phyloP scores from a whole-genome alignment of 2,113 vertebrate species.

The Rhynchopsitta pachyrhyncha region DNA sequence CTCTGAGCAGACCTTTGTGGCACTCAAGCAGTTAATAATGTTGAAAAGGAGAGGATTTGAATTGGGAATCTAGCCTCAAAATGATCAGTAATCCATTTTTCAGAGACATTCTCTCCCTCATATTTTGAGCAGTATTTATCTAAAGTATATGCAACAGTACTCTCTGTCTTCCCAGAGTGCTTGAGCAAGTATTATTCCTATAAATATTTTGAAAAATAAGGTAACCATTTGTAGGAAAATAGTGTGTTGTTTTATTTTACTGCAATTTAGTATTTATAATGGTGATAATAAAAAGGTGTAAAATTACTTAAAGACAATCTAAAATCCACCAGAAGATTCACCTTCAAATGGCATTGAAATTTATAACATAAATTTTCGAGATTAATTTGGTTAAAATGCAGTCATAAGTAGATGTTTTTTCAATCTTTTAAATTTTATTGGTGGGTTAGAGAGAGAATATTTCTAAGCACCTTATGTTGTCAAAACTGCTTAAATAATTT shows the following conservation, averaged over 20 bases:
- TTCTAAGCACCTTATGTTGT: constrained; percentile 10
- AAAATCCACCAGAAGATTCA: constrained; percentile 35
- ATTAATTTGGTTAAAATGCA: constrained; percentile 58
- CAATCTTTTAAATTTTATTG: constrained; percentile 7
- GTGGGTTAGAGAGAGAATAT: not conserved
- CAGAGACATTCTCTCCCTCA: not conserved
- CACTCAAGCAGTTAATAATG: not conserved
- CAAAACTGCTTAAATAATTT: not conserved
- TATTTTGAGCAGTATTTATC: not conserved
- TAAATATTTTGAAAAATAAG: not conserved
- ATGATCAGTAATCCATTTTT: not conserved
- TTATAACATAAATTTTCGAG: constrained; percentile 23
- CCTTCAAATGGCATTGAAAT: constrained; percentile 19
- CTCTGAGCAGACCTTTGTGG: not conserved
- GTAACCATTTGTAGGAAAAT: not conserved
- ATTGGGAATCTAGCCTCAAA: not conserved
- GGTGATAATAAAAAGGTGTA: not conserved
- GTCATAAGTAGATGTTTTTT: constrained; percentile 1
- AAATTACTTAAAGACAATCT: constrained; percentile 26
- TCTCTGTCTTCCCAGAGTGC: not conserved
- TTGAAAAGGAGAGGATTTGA: not conserved
- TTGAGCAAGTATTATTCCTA: not conserved
- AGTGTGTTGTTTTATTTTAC: not conserved
- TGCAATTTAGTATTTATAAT: not conserved
- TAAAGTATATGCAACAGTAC: not conserved